These are phyloP conservation scores for Hyaena hyaena DNA, from an alignment of 2,113 vertebrate species.

Conservation along the genomic window DNA sequence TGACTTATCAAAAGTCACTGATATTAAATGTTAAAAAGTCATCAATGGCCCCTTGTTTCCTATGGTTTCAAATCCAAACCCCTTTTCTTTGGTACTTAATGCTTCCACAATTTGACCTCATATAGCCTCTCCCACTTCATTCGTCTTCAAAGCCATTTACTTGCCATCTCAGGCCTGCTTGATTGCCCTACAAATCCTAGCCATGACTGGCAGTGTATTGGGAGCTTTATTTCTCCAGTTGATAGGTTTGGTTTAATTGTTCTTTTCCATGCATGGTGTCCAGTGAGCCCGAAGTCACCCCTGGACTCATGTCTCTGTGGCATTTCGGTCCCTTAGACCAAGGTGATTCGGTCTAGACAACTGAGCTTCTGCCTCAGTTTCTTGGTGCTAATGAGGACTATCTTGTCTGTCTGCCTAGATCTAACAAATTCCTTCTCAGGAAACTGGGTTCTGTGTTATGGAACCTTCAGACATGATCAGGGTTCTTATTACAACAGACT, in stretches of 20 bases:
- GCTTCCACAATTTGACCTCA: background rate
- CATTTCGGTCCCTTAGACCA: background rate
- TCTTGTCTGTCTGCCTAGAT: background rate
- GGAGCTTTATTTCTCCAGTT: background rate
- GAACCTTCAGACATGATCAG: background rate
- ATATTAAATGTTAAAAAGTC: conserved; percentile 21
- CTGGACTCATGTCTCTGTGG: background rate
- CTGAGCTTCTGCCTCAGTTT: background rate
- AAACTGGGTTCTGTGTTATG: background rate
- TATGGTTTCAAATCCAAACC: background rate
- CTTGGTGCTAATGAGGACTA: background rate
- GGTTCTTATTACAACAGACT: background rate
- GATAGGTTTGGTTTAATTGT: background rate
- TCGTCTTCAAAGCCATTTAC: background rate
- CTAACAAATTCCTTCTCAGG: background rate
- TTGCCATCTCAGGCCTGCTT: background rate
- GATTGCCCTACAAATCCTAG: background rate
- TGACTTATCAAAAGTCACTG: background rate
- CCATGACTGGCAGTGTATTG: background rate
- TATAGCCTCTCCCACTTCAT: background rate
- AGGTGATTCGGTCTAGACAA: background rate
- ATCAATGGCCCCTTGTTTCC: background rate
- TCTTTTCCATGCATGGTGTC: background rate
- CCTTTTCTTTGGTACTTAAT: background rate
- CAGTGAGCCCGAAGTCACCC: background rate